These are phyloP conservation scores for Heliconius sara DNA, from an alignment of 2,888 invertebrate genomes.

Conservation along the genomic window DNA sequence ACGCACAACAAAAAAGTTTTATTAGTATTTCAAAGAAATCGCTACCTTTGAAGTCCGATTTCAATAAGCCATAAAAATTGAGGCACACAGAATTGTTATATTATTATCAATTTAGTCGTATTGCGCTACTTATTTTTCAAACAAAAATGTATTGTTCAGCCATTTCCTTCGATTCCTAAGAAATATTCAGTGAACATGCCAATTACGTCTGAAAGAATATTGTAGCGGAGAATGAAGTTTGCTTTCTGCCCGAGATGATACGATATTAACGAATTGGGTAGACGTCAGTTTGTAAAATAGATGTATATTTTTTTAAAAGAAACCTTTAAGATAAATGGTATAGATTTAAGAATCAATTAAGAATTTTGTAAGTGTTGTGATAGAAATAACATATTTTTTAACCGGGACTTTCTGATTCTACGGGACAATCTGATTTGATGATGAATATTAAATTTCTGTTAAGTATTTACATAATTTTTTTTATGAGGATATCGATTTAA, in stretches of 20 bases:
- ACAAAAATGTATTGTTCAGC: slow-evolving; percentile 1
- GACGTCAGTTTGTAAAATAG: background rate
- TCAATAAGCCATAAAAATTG: slow-evolving; percentile 18
- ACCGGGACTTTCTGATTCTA: too few relatives aligned
- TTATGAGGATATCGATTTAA: too few relatives aligned
- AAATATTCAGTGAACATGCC: slow-evolving; percentile 14
- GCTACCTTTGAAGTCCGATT: slow-evolving; percentile 10
- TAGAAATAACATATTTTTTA: too few relatives aligned
- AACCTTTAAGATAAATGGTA: too few relatives aligned
- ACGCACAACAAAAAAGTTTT: background rate
- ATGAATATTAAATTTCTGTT: too few relatives aligned
- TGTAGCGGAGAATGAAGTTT: background rate
- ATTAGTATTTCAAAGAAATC: background rate
- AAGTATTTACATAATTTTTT: too few relatives aligned
- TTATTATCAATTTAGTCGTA: slow-evolving; percentile 9
- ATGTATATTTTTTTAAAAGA: too few relatives aligned
- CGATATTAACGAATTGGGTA: slow-evolving; percentile 1
- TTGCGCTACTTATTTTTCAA: slow-evolving; percentile 6
- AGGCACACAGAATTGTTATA: slow-evolving; percentile 2
- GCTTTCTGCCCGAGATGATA: background rate
- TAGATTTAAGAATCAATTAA: too few relatives aligned
- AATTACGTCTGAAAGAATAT: background rate
- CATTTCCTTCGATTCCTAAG: background rate
- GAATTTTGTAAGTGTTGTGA: too few relatives aligned
- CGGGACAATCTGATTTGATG: too few relatives aligned